A percentile compares a stretch with the other conserved stretches of the same genome.
Evolutionary conservation across 2,113 vertebrate genomes (phyloP).

Genomic region (Halcyon senegalensis): DNA sequence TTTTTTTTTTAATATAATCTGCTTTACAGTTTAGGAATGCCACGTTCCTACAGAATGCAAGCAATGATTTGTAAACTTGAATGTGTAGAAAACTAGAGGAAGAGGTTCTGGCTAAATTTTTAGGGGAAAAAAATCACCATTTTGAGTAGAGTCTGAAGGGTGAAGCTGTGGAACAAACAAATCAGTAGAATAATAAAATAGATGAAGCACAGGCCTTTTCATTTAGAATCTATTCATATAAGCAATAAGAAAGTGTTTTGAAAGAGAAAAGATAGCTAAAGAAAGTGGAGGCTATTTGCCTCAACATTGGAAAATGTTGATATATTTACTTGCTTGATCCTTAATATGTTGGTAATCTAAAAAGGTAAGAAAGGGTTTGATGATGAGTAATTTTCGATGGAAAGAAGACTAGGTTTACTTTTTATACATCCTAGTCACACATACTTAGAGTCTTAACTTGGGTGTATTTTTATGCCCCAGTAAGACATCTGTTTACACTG

Average conservation of each 20-base stretch:
- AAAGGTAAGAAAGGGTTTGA: not conserved
- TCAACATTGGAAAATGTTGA: not conserved
- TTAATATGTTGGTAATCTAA: not conserved
- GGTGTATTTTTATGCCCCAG: not conserved
- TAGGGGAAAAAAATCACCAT: fast-evolving
- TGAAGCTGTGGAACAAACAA: not conserved
- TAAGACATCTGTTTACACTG: not conserved
- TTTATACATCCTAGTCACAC: not conserved
- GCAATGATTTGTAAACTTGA: not conserved
- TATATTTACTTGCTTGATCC: not conserved
- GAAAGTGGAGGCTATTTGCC: not conserved
- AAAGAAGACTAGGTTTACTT: not conserved
- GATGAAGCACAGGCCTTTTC: not conserved
- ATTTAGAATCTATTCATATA: not conserved
- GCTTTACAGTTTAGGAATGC: not conserved
- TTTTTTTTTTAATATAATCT: not conserved
- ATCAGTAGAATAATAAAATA: not conserved
- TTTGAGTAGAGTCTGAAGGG: not conserved
- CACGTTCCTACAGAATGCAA: not conserved
- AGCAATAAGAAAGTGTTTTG: not conserved
- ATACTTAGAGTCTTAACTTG: not conserved
- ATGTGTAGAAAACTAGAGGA: not conserved
- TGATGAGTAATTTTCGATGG: not conserved
- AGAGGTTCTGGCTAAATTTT: not conserved
- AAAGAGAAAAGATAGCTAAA: not conserved